These are phyloP conservation scores for Charanyca ferruginea DNA, from an alignment of 2,888 invertebrate species.

Conservation along the genomic window DNA sequence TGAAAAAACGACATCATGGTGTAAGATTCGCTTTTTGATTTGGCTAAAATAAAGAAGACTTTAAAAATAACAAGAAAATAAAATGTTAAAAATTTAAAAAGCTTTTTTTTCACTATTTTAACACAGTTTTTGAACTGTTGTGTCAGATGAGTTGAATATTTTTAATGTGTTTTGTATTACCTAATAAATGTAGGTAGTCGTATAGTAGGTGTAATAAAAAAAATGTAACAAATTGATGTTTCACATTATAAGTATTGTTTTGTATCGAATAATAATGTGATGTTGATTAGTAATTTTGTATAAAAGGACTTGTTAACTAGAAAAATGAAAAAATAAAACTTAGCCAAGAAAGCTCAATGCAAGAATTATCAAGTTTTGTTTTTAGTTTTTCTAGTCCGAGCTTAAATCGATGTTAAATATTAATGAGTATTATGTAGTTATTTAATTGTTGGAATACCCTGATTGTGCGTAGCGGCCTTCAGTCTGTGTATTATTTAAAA, in stretches of 20 bases:
- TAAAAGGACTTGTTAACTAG: constrained; percentile 49
- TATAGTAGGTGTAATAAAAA: constrained; percentile 8
- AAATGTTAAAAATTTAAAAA: background rate
- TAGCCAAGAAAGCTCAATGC: background rate
- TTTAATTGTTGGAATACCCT: constrained; percentile 54
- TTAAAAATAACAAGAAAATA: background rate
- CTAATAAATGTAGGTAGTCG: background rate
- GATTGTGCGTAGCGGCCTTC: constrained; percentile 64
- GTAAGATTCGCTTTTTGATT: constrained; percentile 20
- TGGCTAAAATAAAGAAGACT: background rate
- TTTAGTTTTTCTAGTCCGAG: constrained; percentile 55
- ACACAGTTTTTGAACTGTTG: background rate
- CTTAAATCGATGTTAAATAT: constrained; percentile 64
- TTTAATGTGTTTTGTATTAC: constrained; percentile 16
- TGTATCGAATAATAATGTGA: constrained; percentile 55
- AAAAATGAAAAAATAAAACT: constrained; percentile 44
- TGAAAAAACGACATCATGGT: constrained; percentile 10
- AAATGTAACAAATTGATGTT: constrained; percentile 41
- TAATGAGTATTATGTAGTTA: constrained; percentile 56
- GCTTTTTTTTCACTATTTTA: background rate
- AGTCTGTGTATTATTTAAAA: constrained; percentile 50
- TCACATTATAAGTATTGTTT: constrained; percentile 40
- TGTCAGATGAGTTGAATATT: constrained; percentile 1
- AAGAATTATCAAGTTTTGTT: constrained; percentile 24
- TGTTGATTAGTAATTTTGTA: constrained; percentile 63